Evolutionary conservation across 2,888 invertebrate species (phyloP).

Genomic region (Timema cristinae): DNA sequence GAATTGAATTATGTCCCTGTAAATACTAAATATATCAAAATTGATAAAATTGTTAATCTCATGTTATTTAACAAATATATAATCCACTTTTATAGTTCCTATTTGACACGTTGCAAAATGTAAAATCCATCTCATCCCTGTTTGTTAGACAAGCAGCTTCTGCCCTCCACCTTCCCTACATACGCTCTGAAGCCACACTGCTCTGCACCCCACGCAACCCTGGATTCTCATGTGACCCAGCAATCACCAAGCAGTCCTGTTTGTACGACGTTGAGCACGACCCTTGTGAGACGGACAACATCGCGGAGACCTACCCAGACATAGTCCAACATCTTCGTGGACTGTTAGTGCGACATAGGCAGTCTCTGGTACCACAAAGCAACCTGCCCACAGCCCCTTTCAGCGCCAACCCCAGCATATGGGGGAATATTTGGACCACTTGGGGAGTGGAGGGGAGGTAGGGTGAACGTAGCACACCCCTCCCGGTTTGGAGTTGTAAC

Average conservation of each 20-base stretch:
- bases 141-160: too few relatives aligned
- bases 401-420: constrained; percentile 63
- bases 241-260: constrained; percentile 48
- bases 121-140: too few relatives aligned
- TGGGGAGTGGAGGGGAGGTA: constrained; percentile 45
- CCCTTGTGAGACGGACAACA: constrained; percentile 73
- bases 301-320: constrained; percentile 46
- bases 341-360: constrained; percentile 50
- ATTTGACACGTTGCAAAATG: too few relatives aligned
- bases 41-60: too few relatives aligned
- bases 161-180: background rate
- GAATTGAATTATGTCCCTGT: too few relatives aligned
- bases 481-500: too few relatives aligned
- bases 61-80: too few relatives aligned
- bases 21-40: too few relatives aligned
- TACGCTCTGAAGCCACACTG: constrained; percentile 26
- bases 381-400: constrained; percentile 52
- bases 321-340: constrained; percentile 51
- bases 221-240: constrained; percentile 34
- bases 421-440: constrained; percentile 68
- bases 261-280: constrained; percentile 73
- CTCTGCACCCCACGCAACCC: constrained; percentile 26
- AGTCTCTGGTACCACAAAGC: constrained; percentile 52
- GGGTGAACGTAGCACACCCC: too few relatives aligned
- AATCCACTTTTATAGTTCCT: too few relatives aligned